Percentiles rank a stretch among this genome's conserved stretches.
Evolutionary conservation across 2,888 invertebrate genomes (phyloP).

Genomic region (Scaptomyza caliginosa): DNA sequence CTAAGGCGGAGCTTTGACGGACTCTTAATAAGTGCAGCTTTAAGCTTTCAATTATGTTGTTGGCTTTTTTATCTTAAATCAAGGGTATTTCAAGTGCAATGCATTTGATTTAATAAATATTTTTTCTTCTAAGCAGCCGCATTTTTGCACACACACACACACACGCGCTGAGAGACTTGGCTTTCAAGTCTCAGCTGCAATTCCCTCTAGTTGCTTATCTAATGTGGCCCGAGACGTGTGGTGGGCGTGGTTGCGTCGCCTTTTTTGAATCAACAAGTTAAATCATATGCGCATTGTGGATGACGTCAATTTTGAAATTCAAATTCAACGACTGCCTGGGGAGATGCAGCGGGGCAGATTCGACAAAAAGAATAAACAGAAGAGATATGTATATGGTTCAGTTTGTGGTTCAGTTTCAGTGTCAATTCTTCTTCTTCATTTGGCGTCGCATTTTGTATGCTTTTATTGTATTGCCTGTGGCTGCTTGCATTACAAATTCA

Average conservation of each 20-base stretch:
- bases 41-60: not conserved
- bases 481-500: conserved; percentile 77
- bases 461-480: conserved; percentile 69
- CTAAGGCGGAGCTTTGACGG: not conserved
- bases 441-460: conserved; percentile 63
- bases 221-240: conserved; percentile 47
- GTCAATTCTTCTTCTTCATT: conserved; percentile 33
- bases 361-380: not conserved
- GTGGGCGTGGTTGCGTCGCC: conserved; percentile 55
- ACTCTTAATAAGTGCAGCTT: too few relatives aligned
- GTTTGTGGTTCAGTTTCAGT: conserved; percentile 29
- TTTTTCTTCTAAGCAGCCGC: conserved; percentile 38
- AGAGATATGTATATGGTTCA: conserved; percentile 2
- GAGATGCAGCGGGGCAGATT: conserved; percentile 24
- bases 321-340: conserved; percentile 70
- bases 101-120: not conserved
- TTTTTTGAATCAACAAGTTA: conserved; percentile 69
- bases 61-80: not conserved
- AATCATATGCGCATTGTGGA: conserved; percentile 75
- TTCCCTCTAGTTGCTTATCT: conserved; percentile 62
- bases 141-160: conserved; percentile 31
- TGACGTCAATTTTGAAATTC: conserved; percentile 74
- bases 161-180: not conserved
- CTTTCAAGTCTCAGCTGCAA: conserved; percentile 46
- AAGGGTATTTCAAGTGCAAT: conserved; percentile 24